Percentiles rank a stretch among this genome's conserved stretches.
Conservation (phyloP, 2,888 invertebrate species). For the Heliothis peltigera region DNA sequence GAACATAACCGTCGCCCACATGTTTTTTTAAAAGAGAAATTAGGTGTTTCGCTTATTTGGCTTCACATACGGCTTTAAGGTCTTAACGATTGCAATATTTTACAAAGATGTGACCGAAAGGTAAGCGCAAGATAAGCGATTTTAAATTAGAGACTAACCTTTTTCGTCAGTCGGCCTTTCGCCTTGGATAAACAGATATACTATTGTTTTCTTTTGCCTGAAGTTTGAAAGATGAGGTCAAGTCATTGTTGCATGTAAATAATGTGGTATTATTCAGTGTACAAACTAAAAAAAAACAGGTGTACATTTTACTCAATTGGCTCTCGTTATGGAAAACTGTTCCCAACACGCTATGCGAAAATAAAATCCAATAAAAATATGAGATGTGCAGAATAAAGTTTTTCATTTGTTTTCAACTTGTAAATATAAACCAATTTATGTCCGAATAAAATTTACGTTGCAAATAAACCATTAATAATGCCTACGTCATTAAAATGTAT, state of each 20-base stretch:
- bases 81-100: slow-evolving; percentile 8
- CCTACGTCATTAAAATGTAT: slow-evolving; percentile 14
- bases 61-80: neutral
- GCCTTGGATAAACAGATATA: slow-evolving; percentile 2
- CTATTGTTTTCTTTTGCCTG: slow-evolving; percentile 1
- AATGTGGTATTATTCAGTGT: slow-evolving; percentile 4
- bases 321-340: slow-evolving; percentile 11
- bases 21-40: slow-evolving; percentile 13
- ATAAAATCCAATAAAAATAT: slow-evolving; percentile 27
- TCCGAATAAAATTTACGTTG: slow-evolving; percentile 7
- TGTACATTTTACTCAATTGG: slow-evolving; percentile 33
- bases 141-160: slow-evolving; percentile 5
- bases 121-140: neutral
- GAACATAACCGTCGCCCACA: slow-evolving; percentile 4
- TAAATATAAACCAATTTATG: neutral
- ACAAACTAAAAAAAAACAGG: slow-evolving; percentile 11
- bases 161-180: slow-evolving; percentile 16
- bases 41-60: slow-evolving; percentile 9
- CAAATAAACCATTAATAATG: slow-evolving; percentile 16
- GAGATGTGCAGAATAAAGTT: neutral
- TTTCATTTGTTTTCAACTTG: neutral
- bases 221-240: slow-evolving; percentile 10
- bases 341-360: slow-evolving; percentile 27
- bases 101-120: slow-evolving; percentile 10
- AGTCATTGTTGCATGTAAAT: slow-evolving; percentile 16